A percentile compares a stretch with the other conserved stretches of the same genome.
phyloP scores from a whole-genome alignment of 2,797 vertebrate species.

The Sebastiscus tertius region DNA sequence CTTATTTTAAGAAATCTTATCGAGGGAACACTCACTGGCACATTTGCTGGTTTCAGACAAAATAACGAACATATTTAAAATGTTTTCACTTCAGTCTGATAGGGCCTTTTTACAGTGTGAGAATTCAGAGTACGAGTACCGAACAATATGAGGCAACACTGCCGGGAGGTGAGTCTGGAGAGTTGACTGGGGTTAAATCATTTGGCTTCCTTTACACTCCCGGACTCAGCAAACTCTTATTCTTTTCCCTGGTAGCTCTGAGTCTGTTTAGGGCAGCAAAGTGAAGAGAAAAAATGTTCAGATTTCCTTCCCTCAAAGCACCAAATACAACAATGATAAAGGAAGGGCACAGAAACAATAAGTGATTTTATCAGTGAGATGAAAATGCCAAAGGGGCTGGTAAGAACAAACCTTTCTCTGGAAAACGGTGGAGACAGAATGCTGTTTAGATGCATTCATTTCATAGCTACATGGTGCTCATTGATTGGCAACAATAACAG shows the following conservation, averaged over 20 bases:
- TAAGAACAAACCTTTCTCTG: neutral
- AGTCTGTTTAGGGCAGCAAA: neutral
- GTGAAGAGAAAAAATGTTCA: neutral
- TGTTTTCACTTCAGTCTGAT: neutral
- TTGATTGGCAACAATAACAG: no score
- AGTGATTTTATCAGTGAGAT: constrained; percentile 24
- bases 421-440: neutral
- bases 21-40: neutral
- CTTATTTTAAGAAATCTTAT: neutral
- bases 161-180: neutral
- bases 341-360: constrained; percentile 10
- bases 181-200: neutral
- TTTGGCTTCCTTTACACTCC: neutral
- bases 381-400: neutral
- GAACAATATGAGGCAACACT: neutral
- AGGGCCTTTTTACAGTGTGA: neutral
- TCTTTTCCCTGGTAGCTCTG: neutral
- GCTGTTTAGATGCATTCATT: neutral
- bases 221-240: neutral
- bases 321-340: constrained; percentile 15
- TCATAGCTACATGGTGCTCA: neutral
- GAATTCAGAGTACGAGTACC: neutral
- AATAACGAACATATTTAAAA: neutral
- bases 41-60: neutral
- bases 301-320: neutral